Conservation (phyloP, 92 coral and sea anemone species). For the Metridium senile region DNA sequence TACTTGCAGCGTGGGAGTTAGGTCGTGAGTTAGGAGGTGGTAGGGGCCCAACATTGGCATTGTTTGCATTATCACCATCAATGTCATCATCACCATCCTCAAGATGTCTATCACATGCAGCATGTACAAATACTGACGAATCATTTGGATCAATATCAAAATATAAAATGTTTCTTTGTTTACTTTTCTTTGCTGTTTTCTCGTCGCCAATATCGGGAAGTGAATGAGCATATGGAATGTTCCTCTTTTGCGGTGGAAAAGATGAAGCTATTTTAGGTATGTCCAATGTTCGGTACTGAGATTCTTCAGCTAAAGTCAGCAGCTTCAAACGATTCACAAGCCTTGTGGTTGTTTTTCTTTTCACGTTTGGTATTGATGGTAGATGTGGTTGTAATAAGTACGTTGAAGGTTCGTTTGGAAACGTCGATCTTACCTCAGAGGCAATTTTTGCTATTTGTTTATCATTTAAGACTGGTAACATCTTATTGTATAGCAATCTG, state of each 20-base stretch:
- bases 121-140: slow-evolving; percentile 62
- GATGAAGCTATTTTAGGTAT: slow-evolving; percentile 3
- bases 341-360: slow-evolving; percentile 65
- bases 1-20: slow-evolving; percentile 14
- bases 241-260: background rate
- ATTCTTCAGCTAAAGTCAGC: slow-evolving; percentile 66
- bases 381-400: slow-evolving; percentile 82
- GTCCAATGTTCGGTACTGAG: slow-evolving; percentile 5
- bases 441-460: slow-evolving; percentile 74
- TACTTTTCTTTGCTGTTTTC: slow-evolving; percentile 11
- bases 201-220: slow-evolving; percentile 13
- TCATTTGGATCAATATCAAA: slow-evolving; percentile 90
- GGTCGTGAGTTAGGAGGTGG: slow-evolving; percentile 92
- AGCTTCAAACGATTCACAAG: slow-evolving; percentile 74
- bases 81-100: slow-evolving; percentile 9
- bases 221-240: background rate
- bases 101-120: background rate
- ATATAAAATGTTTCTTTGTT: slow-evolving; percentile 42
- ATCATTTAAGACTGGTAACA: slow-evolving; percentile 63
- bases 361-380: slow-evolving; percentile 91
- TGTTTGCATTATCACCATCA: background rate
- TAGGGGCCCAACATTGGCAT: slow-evolving; percentile 45
- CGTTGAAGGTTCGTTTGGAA: slow-evolving; percentile 57
- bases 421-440: slow-evolving; percentile 41
- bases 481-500: slow-evolving; percentile 37